A percentile compares a stretch with the other conserved stretches of the same genome.
Evolutionary conservation across 2,888 invertebrate species (phyloP).

Genomic region (Drosophila borborema): DNA sequence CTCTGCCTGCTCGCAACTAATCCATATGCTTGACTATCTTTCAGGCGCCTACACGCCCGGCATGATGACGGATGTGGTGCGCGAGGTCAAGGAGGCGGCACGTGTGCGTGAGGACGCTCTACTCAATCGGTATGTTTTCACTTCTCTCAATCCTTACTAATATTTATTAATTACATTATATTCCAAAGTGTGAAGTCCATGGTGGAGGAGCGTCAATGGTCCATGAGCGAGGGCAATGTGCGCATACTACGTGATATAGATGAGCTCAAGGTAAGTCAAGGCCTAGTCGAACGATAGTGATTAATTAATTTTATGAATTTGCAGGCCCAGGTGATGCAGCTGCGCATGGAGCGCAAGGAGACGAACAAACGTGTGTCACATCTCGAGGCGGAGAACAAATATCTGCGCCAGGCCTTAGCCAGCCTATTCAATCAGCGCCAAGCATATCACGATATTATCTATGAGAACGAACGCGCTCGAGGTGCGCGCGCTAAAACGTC

Average conservation of each 20-base stretch:
- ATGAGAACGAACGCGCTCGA: slow-evolving; percentile 81
- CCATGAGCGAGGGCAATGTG: slow-evolving; percentile 84
- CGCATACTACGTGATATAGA: slow-evolving; percentile 84
- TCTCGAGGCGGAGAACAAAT: slow-evolving; percentile 89
- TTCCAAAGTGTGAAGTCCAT: slow-evolving; percentile 83
- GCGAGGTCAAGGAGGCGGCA: slow-evolving; percentile 91
- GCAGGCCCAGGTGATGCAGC: slow-evolving; percentile 89
- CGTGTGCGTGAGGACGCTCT: slow-evolving; percentile 90
- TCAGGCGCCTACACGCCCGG: slow-evolving; percentile 88
- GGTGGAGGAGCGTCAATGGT: slow-evolving; percentile 85
- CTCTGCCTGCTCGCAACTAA: neutral
- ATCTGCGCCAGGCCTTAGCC: slow-evolving; percentile 83
- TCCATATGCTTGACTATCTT: slow-evolving; percentile 34
- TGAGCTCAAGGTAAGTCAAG: slow-evolving; percentile 82
- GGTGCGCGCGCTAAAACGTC: slow-evolving; percentile 66
- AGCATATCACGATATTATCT: slow-evolving; percentile 77
- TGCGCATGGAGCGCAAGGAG: slow-evolving; percentile 88
- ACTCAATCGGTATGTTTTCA: slow-evolving; percentile 82
- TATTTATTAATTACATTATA: neutral
- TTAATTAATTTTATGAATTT: neutral
- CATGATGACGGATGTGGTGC: slow-evolving; percentile 90
- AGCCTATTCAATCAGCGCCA: slow-evolving; percentile 79
- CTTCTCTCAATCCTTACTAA: rapidly evolving
- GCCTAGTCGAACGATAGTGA: neutral
- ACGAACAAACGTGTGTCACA: slow-evolving; percentile 89